Percentiles rank a stretch among this genome's conserved stretches.
Evolutionary conservation across 2,797 vertebrate genomes (phyloP).

Genomic region (Myotis vivesi): DNA sequence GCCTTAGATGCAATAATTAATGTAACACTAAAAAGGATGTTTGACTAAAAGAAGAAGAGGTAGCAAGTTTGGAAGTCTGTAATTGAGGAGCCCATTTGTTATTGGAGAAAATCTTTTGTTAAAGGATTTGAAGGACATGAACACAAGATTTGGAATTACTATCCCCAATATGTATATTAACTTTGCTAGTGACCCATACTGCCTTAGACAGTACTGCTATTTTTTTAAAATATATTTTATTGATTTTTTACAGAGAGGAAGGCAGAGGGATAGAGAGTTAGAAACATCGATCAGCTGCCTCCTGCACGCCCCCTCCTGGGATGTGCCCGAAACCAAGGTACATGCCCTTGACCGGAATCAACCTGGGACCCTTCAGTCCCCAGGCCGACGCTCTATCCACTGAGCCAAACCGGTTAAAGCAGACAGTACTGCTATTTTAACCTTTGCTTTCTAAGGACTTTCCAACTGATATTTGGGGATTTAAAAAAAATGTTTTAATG

Average conservation of each 20-base stretch:
- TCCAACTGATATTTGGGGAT: not conserved
- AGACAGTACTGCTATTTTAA: not conserved
- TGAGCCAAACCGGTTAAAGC: too few species aligned
- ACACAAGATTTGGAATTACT: not conserved
- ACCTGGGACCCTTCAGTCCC: too few species aligned
- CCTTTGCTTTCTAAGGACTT: not conserved
- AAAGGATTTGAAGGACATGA: constrained; percentile 4
- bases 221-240: not conserved
- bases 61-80: not conserved
- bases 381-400: too few species aligned
- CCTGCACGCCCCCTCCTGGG: too few species aligned
- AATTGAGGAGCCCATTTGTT: not conserved
- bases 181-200: not conserved
- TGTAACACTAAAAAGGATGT: not conserved
- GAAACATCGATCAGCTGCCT: too few species aligned
- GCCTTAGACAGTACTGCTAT: not conserved
- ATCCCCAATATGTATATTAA: not conserved
- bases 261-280: too few species aligned
- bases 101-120: not conserved
- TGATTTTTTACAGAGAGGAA: too few species aligned
- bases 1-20: not conserved
- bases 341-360: too few species aligned
- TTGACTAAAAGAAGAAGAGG: not conserved
- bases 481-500: not conserved
- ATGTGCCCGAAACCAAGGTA: too few species aligned